Percentiles rank a stretch among this genome's conserved stretches.
Evolutionary conservation across 2,888 invertebrate species (phyloP).

Genomic region (Andrena haemorrhoa): DNA sequence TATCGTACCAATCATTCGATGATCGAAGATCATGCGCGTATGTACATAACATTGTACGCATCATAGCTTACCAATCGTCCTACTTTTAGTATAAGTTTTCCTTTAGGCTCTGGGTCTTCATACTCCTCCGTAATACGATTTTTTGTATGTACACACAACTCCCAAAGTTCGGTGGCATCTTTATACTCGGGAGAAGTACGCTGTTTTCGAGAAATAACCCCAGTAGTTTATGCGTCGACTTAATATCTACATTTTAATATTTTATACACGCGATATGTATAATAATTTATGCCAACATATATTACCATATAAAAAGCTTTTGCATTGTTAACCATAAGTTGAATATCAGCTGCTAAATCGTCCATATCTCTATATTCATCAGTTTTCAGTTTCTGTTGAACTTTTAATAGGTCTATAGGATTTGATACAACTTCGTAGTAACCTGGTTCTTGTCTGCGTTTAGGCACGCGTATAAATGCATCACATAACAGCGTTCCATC

Average conservation of each 20-base stretch:
- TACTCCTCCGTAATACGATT: constrained; percentile 85
- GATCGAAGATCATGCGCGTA: background rate
- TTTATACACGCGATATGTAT: constrained; percentile 12
- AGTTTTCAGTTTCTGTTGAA: constrained; percentile 98
- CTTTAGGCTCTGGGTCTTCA: constrained; percentile 86
- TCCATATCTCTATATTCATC: constrained; percentile 98
- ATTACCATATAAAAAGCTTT: constrained; percentile 95
- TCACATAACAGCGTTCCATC: constrained; percentile 97
- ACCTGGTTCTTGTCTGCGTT: constrained; percentile 95
- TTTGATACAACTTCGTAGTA: constrained; percentile 97
- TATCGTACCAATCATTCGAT: background rate
- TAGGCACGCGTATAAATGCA: constrained; percentile 97
- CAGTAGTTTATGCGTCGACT: constrained; percentile 5
- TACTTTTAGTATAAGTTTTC: constrained; percentile 86
- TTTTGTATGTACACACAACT: constrained; percentile 90
- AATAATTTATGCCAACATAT: constrained; percentile 16
- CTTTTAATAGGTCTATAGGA: constrained; percentile 97
- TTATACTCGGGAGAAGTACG: constrained; percentile 93
- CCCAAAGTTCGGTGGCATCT: constrained; percentile 96
- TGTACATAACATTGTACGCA: background rate
- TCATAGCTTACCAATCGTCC: constrained; percentile 84
- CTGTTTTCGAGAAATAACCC: constrained; percentile 82
- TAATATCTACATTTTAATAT: constrained; percentile 4
- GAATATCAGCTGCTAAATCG: constrained; percentile 95
- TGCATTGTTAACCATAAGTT: constrained; percentile 96